Evolutionary conservation across 2,797 vertebrate species (phyloP).

Genomic region (Cercopithecus petaurista): DNA sequence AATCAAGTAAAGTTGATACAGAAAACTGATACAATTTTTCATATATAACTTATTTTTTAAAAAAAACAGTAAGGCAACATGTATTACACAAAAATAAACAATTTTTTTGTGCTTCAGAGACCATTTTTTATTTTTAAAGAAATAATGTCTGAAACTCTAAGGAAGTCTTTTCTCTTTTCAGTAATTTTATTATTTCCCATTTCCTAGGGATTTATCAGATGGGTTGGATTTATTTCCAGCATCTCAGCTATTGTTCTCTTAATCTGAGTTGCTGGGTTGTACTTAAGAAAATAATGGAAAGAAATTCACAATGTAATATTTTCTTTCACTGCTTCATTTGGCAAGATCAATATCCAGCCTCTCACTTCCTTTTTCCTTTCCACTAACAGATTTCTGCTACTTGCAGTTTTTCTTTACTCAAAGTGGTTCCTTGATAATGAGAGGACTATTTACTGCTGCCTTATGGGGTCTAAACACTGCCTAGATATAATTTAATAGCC

Average conservation of each 20-base stretch:
- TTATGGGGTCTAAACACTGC: neutral
- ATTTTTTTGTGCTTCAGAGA: neutral
- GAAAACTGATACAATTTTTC: neutral
- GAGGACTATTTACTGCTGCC: neutral
- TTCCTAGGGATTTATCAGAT: conserved; percentile 65
- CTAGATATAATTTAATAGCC: neutral
- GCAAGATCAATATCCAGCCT: conserved; percentile 65
- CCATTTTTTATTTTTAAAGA: neutral
- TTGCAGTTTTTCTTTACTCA: conserved; percentile 28
- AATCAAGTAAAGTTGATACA: neutral
- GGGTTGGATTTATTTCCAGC: conserved; percentile 49
- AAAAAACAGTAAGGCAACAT: neutral
- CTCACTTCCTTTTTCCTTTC: conserved; percentile 74
- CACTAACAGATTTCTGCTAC: conserved; percentile 54
- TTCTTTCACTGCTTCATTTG: conserved; percentile 74
- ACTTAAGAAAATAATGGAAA: conserved; percentile 76
- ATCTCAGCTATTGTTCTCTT: conserved; percentile 71
- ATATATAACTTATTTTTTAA: neutral
- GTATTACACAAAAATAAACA: neutral
- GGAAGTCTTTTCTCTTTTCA: conserved; percentile 30
- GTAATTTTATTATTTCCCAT: conserved; percentile 38
- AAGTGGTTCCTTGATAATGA: conserved; percentile 48
- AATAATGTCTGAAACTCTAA: neutral
- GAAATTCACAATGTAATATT: conserved; percentile 66
- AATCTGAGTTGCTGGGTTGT: conserved; percentile 63